These are phyloP conservation scores for Apocheima hispidaria DNA, from an alignment of 2,888 invertebrate genomes.

Conservation along the genomic window DNA sequence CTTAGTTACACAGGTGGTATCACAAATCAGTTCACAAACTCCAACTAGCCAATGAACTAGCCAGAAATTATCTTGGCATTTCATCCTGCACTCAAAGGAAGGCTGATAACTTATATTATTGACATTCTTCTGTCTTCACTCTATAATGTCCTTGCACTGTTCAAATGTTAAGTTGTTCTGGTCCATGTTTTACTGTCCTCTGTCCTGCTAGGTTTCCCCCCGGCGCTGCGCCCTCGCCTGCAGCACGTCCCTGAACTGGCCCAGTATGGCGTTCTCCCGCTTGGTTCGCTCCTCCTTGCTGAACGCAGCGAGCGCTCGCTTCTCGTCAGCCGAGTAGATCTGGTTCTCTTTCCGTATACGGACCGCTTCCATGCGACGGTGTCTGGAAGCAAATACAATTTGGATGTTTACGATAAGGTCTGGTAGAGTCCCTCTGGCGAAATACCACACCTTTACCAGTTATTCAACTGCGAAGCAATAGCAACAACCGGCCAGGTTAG, in stretches of 20 bases:
- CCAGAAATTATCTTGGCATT: background rate
- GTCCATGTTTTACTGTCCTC: background rate
- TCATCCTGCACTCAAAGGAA: no score
- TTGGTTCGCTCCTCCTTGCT: slow-evolving; percentile 99
- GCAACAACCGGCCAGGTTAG: no score
- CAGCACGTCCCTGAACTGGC: slow-evolving; percentile 96
- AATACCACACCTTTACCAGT: no score
- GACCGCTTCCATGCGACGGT: slow-evolving; percentile 99
- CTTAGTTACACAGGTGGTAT: no score
- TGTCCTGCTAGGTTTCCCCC: slow-evolving; percentile 52
- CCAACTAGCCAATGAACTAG: background rate
- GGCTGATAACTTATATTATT: no score
- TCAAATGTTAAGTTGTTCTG: background rate
- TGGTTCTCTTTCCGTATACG: slow-evolving; percentile 99
- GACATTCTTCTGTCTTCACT: no score
- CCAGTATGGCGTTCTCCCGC: slow-evolving; percentile 97
- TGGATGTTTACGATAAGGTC: no score
- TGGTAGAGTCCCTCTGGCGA: no score
- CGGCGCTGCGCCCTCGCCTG: slow-evolving; percentile 58
- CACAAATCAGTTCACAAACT: background rate
- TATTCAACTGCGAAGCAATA: no score
- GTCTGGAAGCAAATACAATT: slow-evolving; percentile 79
- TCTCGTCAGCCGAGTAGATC: slow-evolving; percentile 99
- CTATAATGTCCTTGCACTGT: no score
- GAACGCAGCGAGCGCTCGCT: slow-evolving; percentile 98